Evolutionary conservation across 1,140 invertebrate genomes (phyloP).

Genomic region (Phthorimaea operculella): DNA sequence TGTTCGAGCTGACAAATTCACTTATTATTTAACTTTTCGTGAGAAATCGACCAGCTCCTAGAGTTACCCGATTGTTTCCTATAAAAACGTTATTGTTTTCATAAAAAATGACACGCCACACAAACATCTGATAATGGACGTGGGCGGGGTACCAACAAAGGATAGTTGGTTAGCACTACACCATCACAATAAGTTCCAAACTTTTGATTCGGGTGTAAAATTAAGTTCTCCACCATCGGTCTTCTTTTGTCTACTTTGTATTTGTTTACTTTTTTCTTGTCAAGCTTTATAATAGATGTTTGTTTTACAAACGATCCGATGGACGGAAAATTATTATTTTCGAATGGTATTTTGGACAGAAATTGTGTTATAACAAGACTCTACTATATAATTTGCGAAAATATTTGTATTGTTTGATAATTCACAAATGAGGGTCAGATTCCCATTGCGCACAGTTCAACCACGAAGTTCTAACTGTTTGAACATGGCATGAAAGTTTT

Average conservation of each 20-base stretch:
- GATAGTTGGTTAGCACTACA: conserved; percentile 61
- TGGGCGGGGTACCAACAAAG: conserved; percentile 58
- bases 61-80: conserved; percentile 32
- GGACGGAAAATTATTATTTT: conserved; percentile 33
- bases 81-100: conserved; percentile 62
- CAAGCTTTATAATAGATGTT: conserved; percentile 39
- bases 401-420: neutral
- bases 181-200: conserved; percentile 49
- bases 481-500: too few relatives aligned
- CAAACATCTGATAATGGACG: conserved; percentile 61
- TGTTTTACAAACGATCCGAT: conserved; percentile 35
- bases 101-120: conserved; percentile 64
- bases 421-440: neutral
- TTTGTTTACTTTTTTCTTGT: conserved; percentile 37
- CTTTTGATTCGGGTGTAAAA: conserved; percentile 63
- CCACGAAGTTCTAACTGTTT: too few relatives aligned
- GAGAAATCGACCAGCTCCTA: conserved; percentile 15
- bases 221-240: conserved; percentile 56
- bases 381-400: conserved; percentile 9
- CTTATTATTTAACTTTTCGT: conserved; percentile 31
- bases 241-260: conserved; percentile 38
- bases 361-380: conserved; percentile 11
- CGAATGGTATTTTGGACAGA: conserved; percentile 1
- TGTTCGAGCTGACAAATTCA: conserved; percentile 43
- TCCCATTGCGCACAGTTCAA: too few relatives aligned